Evolutionary conservation across 2,113 vertebrate genomes (phyloP).

Genomic region (Cyanocitta stelleri): DNA sequence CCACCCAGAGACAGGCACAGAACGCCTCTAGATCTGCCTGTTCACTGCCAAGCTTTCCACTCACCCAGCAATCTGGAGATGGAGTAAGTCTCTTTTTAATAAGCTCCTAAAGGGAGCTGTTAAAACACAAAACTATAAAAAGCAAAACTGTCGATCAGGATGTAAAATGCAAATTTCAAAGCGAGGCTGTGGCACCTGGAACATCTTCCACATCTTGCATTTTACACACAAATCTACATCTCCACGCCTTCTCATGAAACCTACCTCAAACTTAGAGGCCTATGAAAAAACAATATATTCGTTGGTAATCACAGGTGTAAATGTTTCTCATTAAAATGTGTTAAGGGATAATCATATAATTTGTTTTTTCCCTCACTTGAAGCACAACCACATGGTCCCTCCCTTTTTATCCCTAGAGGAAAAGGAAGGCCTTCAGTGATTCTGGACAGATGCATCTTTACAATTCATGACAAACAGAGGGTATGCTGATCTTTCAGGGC

Average conservation of each 20-base stretch:
- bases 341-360: background rate
- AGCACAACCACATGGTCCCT: background rate
- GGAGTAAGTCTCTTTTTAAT: background rate
- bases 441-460: background rate
- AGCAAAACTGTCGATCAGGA: background rate
- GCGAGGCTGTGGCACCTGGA: background rate
- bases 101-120: constrained; percentile 13
- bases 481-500: background rate
- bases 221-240: background rate
- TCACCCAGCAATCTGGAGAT: background rate
- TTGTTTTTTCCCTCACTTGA: background rate
- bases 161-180: background rate
- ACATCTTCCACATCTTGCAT: background rate
- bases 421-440: background rate
- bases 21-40: background rate
- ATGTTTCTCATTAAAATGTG: background rate
- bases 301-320: background rate
- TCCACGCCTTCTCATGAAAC: background rate
- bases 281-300: background rate
- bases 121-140: background rate
- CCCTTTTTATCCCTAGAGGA: background rate
- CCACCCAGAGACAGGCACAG: background rate
- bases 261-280: background rate
- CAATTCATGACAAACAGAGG: background rate
- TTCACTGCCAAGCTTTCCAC: background rate